A percentile compares a stretch with the other conserved stretches of the same genome.
Evolutionary conservation across 2,888 invertebrate species (phyloP).

Genomic region (Eupithecia subfuscata): DNA sequence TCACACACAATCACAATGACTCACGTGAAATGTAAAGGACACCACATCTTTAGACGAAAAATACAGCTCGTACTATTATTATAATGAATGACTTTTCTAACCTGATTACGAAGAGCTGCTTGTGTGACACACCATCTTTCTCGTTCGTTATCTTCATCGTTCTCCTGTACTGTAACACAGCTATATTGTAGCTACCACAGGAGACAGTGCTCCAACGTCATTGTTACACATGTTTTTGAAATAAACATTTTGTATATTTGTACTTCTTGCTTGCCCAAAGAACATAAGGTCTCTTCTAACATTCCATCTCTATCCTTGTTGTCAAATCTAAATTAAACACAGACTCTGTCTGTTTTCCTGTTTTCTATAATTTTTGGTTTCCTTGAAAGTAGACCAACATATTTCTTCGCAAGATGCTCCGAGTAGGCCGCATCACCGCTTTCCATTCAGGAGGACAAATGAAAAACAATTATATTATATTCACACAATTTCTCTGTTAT

Average conservation of each 20-base stretch:
- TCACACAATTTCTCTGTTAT: not conserved
- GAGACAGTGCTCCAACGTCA: too few species aligned
- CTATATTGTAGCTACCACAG: too few species aligned
- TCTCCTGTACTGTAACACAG: too few species aligned
- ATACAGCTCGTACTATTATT: not conserved
- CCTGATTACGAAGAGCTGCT: not conserved
- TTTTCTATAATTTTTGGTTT: not conserved
- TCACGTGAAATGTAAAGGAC: constrained; percentile 51
- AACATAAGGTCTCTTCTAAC: not conserved
- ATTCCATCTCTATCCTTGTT: not conserved
- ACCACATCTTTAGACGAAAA: not conserved
- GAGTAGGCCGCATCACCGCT: not conserved
- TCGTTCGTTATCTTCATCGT: too few species aligned
- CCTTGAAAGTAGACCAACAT: not conserved
- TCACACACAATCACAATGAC: constrained; percentile 51
- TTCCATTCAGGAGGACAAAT: not conserved
- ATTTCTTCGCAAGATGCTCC: not conserved
- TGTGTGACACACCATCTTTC: not conserved
- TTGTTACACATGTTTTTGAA: too few species aligned
- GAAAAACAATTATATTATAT: too few species aligned
- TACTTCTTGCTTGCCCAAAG: not conserved
- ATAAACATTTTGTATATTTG: too few species aligned
- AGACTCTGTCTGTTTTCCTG: not conserved
- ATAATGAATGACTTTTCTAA: not conserved
- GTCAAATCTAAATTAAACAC: too few species aligned